phyloP scores from a whole-genome alignment of 2,888 invertebrate species.

The Idaea dimidiata region DNA sequence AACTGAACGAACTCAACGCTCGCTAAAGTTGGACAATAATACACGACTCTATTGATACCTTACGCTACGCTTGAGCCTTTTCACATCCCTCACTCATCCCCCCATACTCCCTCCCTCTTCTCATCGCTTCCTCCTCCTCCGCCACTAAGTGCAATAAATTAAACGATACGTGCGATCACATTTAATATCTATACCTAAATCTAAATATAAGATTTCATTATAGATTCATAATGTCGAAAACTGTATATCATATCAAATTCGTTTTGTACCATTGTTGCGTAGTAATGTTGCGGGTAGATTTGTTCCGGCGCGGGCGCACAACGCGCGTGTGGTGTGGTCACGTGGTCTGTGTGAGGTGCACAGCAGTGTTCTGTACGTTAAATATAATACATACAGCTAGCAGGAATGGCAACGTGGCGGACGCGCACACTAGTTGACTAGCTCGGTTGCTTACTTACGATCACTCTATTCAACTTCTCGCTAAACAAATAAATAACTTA shows the following conservation, averaged over 20 bases:
- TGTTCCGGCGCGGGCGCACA: constrained; percentile 26
- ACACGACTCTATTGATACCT: constrained; percentile 32
- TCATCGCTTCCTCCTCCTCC: constrained; percentile 26
- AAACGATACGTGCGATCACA: constrained; percentile 66
- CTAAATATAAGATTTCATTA: constrained; percentile 32
- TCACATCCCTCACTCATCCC: constrained; percentile 23
- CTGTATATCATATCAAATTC: constrained; percentile 56
- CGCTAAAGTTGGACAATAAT: background rate
- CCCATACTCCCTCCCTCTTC: constrained; percentile 32
- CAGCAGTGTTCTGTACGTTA: background rate
- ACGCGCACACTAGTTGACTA: constrained; percentile 65
- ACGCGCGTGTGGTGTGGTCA: background rate
- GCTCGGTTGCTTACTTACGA: constrained; percentile 74
- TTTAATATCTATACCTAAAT: constrained; percentile 55
- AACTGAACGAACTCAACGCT: constrained; percentile 25
- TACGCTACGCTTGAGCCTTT: constrained; percentile 51
- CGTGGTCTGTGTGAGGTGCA: background rate
- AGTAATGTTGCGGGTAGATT: constrained; percentile 26
- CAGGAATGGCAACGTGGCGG: constrained; percentile 68
- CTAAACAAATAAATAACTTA: constrained; percentile 79
- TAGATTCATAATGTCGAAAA: constrained; percentile 50
- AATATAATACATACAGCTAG: constrained; percentile 43
- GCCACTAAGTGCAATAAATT: constrained; percentile 57
- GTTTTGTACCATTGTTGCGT: constrained; percentile 67
- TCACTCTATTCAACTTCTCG: constrained; percentile 65